phyloP scores from a whole-genome alignment of 2,113 vertebrate species.

The Pitta sordida region DNA sequence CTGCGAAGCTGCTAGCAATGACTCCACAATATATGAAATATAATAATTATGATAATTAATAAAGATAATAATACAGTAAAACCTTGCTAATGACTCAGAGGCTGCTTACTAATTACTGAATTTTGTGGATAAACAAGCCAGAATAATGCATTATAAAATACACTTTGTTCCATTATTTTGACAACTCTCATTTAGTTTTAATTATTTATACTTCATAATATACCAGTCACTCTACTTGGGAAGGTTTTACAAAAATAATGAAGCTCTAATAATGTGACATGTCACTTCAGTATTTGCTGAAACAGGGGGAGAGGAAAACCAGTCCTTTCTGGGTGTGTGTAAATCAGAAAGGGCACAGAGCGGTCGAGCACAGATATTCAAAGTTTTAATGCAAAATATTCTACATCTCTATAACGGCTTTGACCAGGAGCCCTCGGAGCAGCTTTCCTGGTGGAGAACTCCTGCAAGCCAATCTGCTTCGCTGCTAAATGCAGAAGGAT shows the following conservation, averaged over 20 bases:
- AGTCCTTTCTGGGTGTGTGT: background rate
- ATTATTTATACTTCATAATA: constrained; percentile 35
- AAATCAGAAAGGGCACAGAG: background rate
- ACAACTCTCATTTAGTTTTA: constrained; percentile 38
- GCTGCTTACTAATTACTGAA: constrained; percentile 57
- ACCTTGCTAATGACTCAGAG: constrained; percentile 57
- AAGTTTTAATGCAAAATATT: background rate
- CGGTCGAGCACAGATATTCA: background rate
- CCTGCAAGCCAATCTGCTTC: background rate
- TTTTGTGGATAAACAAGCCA: constrained; percentile 62
- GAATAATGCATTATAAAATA: constrained; percentile 51
- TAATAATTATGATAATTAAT: constrained; percentile 64
- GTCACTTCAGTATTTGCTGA: background rate
- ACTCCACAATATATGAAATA: constrained; percentile 28
- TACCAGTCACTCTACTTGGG: background rate
- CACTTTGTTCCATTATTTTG: constrained; percentile 61
- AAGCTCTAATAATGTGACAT: background rate
- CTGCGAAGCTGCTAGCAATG: background rate
- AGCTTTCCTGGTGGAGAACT: background rate
- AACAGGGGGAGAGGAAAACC: background rate
- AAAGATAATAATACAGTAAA: constrained; percentile 62
- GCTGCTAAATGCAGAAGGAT: background rate
- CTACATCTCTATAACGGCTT: background rate
- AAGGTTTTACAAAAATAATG: background rate
- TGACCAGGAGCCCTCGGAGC: background rate